Percentiles rank a stretch among this genome's conserved stretches.
Conservation (phyloP, 2,113 vertebrate genomes). For the Gallinago undulata region DNA sequence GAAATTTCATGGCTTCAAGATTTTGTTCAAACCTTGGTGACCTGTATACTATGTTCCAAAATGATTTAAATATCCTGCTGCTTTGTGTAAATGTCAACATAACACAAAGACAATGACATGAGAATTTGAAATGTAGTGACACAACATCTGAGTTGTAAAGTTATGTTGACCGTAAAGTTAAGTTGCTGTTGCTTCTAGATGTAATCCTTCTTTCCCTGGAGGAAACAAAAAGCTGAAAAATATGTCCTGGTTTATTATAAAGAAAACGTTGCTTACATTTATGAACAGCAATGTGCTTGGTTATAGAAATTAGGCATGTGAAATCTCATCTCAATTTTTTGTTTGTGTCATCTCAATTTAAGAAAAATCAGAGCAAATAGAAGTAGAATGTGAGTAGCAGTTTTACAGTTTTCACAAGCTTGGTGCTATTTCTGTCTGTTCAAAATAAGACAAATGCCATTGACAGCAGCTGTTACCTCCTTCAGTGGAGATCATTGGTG, state of each 20-base stretch:
- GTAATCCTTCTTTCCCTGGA: background rate
- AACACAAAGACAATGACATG: background rate
- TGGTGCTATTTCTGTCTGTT: constrained; percentile 53
- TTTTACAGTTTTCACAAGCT: constrained; percentile 41
- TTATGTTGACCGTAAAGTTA: background rate
- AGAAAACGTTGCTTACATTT: background rate
- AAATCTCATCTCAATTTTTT: background rate
- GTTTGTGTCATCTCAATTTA: background rate
- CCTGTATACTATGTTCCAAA: background rate
- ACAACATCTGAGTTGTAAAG: background rate
- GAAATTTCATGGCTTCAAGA: background rate
- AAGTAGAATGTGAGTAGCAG: constrained; percentile 13
- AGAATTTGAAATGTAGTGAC: background rate
- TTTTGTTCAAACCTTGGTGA: background rate
- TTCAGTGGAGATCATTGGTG: constrained; percentile 61
- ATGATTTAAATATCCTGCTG: background rate
- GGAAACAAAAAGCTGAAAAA: background rate
- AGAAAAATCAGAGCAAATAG: constrained; percentile 18
- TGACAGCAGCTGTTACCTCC: constrained; percentile 57
- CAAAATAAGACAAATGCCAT: constrained; percentile 48
- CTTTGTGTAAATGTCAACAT: background rate
- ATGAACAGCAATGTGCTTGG: background rate
- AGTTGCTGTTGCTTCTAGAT: background rate
- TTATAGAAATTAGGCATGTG: background rate
- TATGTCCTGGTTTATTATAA: background rate